These are phyloP conservation scores for Melanotaenia nigrans DNA, from an alignment of 2,797 vertebrate species.

Conservation along the genomic window DNA sequence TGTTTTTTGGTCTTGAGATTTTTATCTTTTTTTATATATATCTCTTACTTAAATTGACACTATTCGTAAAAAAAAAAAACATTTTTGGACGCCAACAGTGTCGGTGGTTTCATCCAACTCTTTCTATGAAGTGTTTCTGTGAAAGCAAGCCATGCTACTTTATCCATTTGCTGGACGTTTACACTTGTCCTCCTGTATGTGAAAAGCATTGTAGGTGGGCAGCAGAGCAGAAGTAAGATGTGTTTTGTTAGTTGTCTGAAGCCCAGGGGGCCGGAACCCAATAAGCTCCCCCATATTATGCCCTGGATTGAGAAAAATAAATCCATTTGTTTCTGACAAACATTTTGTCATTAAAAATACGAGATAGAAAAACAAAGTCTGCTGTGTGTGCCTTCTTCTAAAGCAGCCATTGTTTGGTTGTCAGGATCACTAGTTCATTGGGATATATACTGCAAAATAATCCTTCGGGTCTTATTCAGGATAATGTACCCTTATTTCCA, in stretches of 20 bases:
- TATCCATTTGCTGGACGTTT: slow-evolving; percentile 82
- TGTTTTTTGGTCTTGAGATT: neutral
- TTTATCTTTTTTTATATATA: neutral
- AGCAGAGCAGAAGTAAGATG: slow-evolving; percentile 94
- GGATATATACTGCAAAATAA: slow-evolving; percentile 86
- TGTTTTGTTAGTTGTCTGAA: slow-evolving; percentile 95
- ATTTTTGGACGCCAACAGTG: slow-evolving; percentile 29
- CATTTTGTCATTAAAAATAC: slow-evolving; percentile 90
- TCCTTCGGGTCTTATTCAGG: slow-evolving; percentile 86
- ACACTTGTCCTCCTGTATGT: slow-evolving; percentile 83
- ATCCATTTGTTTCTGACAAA: slow-evolving; percentile 92
- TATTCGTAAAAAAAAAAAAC: slow-evolving; percentile 18
- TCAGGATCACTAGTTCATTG: slow-evolving; percentile 89
- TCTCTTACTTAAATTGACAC: slow-evolving; percentile 12
- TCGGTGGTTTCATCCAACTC: slow-evolving; percentile 16
- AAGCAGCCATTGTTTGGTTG: slow-evolving; percentile 86
- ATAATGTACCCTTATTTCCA: slow-evolving; percentile 75
- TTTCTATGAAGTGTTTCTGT: slow-evolving; percentile 65
- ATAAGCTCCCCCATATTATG: slow-evolving; percentile 88
- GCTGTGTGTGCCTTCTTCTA: slow-evolving; percentile 71
- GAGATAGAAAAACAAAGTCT: slow-evolving; percentile 87
- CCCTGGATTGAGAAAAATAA: slow-evolving; percentile 87
- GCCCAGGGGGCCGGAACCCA: slow-evolving; percentile 89
- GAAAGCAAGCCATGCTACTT: slow-evolving; percentile 81
- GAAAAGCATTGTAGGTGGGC: slow-evolving; percentile 89